Conservation (phyloP, 2,888 invertebrate species). For the Microctonus hyperodae region DNA sequence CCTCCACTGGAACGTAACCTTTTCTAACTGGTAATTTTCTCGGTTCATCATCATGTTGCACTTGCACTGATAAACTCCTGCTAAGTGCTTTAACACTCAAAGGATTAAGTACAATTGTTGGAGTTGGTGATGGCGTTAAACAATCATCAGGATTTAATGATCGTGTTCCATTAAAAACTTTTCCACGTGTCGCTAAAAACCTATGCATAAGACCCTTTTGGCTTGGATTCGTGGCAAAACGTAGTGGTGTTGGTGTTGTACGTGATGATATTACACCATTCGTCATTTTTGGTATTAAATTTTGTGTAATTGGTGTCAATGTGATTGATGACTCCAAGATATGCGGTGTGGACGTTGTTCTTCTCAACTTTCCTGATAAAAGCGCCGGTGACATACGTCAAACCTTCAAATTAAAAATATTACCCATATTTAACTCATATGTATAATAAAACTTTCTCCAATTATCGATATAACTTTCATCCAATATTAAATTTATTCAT, state of each 20-base stretch:
- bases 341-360: constrained; percentile 58
- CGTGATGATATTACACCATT: constrained; percentile 56
- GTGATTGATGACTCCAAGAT: constrained; percentile 50
- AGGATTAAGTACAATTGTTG: constrained; percentile 50
- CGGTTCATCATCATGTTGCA: constrained; percentile 46
- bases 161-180: constrained; percentile 62
- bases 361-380: constrained; percentile 53
- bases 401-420: constrained; percentile 43
- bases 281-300: constrained; percentile 54
- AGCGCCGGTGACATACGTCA: constrained; percentile 57
- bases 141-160: constrained; percentile 36
- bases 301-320: constrained; percentile 37
- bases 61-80: constrained; percentile 41
- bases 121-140: constrained; percentile 43
- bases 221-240: constrained; percentile 72
- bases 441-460: not conserved
- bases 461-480: constrained; percentile 1
- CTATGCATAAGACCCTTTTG: constrained; percentile 86
- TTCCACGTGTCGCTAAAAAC: constrained; percentile 78
- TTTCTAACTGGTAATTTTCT: constrained; percentile 69
- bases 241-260: constrained; percentile 55
- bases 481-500: not conserved
- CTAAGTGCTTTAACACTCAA: constrained; percentile 52
- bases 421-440: constrained; percentile 5
- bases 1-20: constrained; percentile 84